phyloP scores from a whole-genome alignment of 2,888 invertebrate species.

The Chymomyza caudatula region DNA sequence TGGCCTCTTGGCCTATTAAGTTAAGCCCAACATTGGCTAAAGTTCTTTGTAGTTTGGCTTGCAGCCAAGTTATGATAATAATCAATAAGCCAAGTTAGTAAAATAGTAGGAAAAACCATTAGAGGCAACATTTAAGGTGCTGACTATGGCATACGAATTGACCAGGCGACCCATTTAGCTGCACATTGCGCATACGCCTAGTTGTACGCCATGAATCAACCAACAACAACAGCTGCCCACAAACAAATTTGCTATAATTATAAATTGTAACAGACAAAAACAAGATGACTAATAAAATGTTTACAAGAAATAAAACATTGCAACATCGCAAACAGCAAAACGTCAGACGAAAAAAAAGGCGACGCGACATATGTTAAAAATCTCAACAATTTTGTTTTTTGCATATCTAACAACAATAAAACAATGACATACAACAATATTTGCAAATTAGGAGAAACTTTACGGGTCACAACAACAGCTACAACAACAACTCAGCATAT shows the following conservation, averaged over 20 bases:
- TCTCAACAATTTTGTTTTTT: neutral
- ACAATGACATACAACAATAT: conserved; percentile 32
- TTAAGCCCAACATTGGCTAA: conserved; percentile 17
- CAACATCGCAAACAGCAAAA: conserved; percentile 2
- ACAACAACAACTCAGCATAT: conserved; percentile 22
- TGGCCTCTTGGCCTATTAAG: conserved; percentile 73
- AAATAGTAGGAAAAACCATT: conserved; percentile 39
- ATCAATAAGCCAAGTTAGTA: neutral
- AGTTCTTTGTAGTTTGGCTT: conserved; percentile 53
- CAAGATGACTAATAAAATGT: conserved; percentile 48
- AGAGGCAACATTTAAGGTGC: neutral
- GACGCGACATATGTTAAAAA: conserved; percentile 1
- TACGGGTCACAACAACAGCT: conserved; percentile 18
- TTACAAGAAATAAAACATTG: conserved; percentile 50
- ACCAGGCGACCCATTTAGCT: conserved; percentile 58
- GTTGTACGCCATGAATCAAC: conserved; percentile 37
- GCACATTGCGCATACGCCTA: conserved; percentile 61
- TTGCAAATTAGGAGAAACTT: conserved; percentile 73
- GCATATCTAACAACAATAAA: neutral
- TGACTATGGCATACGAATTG: conserved; percentile 1
- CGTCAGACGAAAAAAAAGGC: neutral
- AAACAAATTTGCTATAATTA: neutral
- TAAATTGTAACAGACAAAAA: neutral
- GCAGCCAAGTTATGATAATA: conserved; percentile 39
- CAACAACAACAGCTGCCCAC: neutral